These are phyloP conservation scores for Ischnus inquisitorius DNA, from an alignment of 2,888 invertebrate species.

Conservation along the genomic window DNA sequence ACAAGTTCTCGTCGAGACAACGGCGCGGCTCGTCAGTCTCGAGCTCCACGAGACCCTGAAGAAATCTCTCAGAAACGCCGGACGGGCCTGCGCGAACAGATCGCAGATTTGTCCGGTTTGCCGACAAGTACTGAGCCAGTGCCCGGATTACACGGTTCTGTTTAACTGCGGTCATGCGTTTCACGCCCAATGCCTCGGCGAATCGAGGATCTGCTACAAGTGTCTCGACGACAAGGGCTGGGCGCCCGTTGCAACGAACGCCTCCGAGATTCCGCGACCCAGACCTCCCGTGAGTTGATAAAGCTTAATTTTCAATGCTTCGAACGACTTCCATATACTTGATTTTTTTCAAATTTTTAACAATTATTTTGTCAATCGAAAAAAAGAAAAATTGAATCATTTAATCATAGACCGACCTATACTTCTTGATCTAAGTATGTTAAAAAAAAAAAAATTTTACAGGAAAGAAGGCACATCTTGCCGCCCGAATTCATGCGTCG, in stretches of 20 bases:
- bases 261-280: conserved; percentile 73
- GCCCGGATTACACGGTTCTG: conserved; percentile 79
- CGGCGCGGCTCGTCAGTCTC: conserved; percentile 89
- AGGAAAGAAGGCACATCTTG: conserved; percentile 80
- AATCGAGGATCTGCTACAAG: conserved; percentile 82
- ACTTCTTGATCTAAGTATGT: neutral
- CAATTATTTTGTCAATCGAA: too few relatives aligned
- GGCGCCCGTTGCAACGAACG: conserved; percentile 79
- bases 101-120: conserved; percentile 81
- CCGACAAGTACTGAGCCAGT: conserved; percentile 79
- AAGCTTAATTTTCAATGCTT: conserved; percentile 36
- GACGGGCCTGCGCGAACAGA: conserved; percentile 79
- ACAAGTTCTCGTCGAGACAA: conserved; percentile 90
- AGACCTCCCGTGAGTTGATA: conserved; percentile 74
- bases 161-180: conserved; percentile 84
- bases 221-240: conserved; percentile 83
- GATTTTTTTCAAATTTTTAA: too few relatives aligned
- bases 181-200: conserved; percentile 81
- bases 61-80: conserved; percentile 81
- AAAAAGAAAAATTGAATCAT: too few relatives aligned
- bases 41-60: conserved; percentile 88
- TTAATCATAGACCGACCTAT: too few relatives aligned
- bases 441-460: too few relatives aligned
- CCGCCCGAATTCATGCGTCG: conserved; percentile 82
- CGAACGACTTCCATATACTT: too few relatives aligned